Base-by-base conservation (phyloP, 53 echinoderm and acorn worm genomes). In the Pentamera pediparva region DNA sequence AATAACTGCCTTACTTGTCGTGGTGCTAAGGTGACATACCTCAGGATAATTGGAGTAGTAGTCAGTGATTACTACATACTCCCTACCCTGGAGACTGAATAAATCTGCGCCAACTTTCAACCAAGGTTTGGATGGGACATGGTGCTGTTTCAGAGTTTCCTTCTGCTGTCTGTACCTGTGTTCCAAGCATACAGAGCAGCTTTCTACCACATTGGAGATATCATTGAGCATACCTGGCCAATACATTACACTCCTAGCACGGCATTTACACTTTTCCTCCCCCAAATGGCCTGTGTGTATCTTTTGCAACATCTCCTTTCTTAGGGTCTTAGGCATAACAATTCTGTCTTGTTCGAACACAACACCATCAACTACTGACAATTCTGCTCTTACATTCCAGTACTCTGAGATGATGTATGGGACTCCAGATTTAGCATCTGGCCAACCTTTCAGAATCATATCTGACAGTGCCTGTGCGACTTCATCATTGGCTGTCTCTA, bases 201-300 rank as follows among this genome's bases (percentile, higher is more conserved):
- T 39, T 26, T 77, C 39, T 34, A 83, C 76, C 12, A 30, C 53
- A 20, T 77, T 45, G 24, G 67, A 43, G 35, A 84, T 84, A 36
- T 77, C 83, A 37, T 50, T 34, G 33, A 40, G 43, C 28, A 83
- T 83, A 64, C 25, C 31, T n/a, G 84, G 84, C 78, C 72, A 84
- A 47, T 73, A 78, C 37, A 78, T 36, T 7, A 84, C 84, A 33
- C 59, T 39, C 8, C 56, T 40, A 22, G 78, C 84, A 29, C 53
- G 48, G 24, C 69, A 56, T 39, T 83, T 77, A 43, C 76, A 77
- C 76, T 83, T 83, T 30, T 77, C 78, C 30, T 35, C 65, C 26
- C 78, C 84, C 27, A 70, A 43, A 43, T 78, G 84, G 28, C 70
- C 78, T 60, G 56, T 60, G 35, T 78, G 78, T 6, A 86, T 82